Evolutionary conservation across 2,113 vertebrate genomes (phyloP).

Genomic region (Stegostoma tigrinum): DNA sequence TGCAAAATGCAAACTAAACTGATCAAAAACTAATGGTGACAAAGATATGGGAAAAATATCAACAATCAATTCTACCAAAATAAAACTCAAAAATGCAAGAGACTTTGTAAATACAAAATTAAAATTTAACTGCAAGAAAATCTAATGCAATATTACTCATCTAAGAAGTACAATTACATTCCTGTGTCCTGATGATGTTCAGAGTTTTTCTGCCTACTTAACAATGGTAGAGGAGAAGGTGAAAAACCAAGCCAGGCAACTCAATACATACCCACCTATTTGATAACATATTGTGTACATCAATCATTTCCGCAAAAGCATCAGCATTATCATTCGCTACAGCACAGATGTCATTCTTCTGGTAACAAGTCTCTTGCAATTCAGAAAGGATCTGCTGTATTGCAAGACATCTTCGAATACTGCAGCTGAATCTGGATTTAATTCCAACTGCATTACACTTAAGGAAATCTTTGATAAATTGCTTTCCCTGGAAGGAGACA

Average conservation of each 20-base stretch:
- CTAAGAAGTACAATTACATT: not conserved
- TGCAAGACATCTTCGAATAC: slow-evolving; percentile 4
- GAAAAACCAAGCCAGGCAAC: not conserved
- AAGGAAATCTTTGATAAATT: slow-evolving; percentile 26
- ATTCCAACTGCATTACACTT: slow-evolving; percentile 18
- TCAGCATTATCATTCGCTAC: not conserved
- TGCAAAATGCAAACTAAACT: not conserved
- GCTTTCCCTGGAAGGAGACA: slow-evolving; percentile 9
- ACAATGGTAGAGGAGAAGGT: not conserved
- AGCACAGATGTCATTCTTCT: slow-evolving; percentile 5
- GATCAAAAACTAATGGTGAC: not conserved
- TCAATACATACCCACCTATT: not conserved
- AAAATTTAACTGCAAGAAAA: not conserved
- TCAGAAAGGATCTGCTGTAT: slow-evolving; percentile 9
- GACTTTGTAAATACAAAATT: not conserved
- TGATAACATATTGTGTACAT: not conserved
- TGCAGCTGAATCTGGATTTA: not conserved
- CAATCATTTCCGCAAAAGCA: slow-evolving; percentile 21
- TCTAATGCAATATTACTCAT: not conserved
- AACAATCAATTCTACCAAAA: not conserved
- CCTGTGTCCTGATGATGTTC: not conserved
- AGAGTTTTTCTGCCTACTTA: not conserved
- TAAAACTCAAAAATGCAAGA: not conserved
- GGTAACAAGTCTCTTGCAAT: not conserved
- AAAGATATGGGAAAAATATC: not conserved